Evolutionary conservation across 1,140 invertebrate genomes (phyloP).

Genomic region (Andricus grossulariae): DNA sequence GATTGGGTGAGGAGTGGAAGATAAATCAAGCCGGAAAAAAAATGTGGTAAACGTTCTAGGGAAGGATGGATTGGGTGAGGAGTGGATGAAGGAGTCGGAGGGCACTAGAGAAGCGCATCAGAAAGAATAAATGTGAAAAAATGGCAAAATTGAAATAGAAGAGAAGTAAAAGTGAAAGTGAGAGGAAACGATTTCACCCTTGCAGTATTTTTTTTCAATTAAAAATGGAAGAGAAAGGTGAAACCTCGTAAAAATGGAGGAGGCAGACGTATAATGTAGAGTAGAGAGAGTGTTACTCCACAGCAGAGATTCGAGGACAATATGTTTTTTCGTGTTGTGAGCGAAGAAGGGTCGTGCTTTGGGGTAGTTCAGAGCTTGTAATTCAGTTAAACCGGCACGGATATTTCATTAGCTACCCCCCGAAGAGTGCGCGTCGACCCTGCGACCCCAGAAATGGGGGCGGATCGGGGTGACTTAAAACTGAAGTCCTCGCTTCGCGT

Average conservation of each 20-base stretch:
- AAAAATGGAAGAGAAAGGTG: constrained; percentile 32
- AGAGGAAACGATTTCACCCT: no score
- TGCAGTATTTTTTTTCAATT: not conserved
- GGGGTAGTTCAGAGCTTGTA: constrained; percentile 68
- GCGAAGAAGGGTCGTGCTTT: constrained; percentile 60
- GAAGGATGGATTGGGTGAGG: no score
- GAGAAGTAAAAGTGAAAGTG: no score
- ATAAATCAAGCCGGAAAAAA: no score
- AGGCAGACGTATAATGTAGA: constrained; percentile 53
- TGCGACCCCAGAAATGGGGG: constrained; percentile 55
- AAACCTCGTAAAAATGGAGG: constrained; percentile 37
- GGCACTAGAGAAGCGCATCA: no score
- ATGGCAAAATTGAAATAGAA: no score
- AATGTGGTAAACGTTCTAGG: no score
- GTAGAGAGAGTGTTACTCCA: no score
- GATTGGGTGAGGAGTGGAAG: no score
- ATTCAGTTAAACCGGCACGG: constrained; percentile 75
- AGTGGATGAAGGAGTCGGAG: no score
- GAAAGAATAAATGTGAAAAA: no score
- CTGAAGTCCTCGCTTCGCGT: constrained; percentile 56
- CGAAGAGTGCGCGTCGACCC: constrained; percentile 51
- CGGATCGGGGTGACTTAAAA: constrained; percentile 58
- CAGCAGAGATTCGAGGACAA: constrained; percentile 71
- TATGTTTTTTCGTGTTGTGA: constrained; percentile 73
- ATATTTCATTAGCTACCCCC: constrained; percentile 76